Evolutionary conservation across 2,888 invertebrate genomes (phyloP).

Genomic region (Pseudococcus jackbeardsleyi): DNA sequence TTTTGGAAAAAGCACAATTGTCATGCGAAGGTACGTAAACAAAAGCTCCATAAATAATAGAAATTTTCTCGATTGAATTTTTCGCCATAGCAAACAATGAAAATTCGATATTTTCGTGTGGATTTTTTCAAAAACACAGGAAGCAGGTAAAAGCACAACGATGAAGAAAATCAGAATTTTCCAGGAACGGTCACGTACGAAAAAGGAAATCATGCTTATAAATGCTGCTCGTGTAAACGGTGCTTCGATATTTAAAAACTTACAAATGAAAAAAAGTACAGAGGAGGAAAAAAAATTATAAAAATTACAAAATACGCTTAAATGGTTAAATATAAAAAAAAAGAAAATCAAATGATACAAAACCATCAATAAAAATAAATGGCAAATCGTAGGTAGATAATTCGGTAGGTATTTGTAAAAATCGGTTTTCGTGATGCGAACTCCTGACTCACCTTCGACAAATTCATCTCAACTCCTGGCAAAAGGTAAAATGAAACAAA

Average conservation of each 20-base stretch:
- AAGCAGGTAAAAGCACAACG: too few species aligned
- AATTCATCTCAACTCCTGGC: too few species aligned
- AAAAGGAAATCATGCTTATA: background rate
- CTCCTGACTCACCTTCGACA: background rate
- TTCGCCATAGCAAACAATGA: background rate
- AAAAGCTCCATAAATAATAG: background rate
- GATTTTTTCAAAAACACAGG: background rate
- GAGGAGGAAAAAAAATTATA: background rate
- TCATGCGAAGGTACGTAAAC: background rate
- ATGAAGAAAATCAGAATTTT: too few species aligned
- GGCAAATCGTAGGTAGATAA: background rate
- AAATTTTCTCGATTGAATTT: background rate
- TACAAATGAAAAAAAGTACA: background rate
- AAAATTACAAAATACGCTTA: conserved; percentile 37
- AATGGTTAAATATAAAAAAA: background rate
- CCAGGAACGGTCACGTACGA: too few species aligned
- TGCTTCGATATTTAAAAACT: background rate
- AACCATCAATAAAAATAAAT: conserved; percentile 40
- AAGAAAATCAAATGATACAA: conserved; percentile 9
- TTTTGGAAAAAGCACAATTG: background rate
- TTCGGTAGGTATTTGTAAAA: conserved; percentile 31
- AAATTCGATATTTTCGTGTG: background rate
- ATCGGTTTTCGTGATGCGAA: background rate
- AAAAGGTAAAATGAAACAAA: background rate
- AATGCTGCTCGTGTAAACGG: background rate